Evolutionary conservation across 1,140 invertebrate species (phyloP).

Genomic region (Caenorhabditis tropicalis): DNA sequence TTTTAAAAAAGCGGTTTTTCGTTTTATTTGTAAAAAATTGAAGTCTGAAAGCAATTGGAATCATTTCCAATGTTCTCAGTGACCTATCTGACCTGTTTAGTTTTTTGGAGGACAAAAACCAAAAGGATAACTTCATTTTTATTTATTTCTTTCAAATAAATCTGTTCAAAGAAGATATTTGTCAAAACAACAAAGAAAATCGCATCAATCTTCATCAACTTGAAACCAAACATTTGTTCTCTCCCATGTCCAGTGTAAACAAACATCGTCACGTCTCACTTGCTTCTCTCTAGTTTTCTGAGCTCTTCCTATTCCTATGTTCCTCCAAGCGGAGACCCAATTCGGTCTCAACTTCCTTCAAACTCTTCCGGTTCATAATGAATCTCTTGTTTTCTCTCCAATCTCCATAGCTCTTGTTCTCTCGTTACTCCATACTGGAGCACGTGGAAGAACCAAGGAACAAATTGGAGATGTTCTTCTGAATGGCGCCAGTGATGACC

Average conservation of each 20-base stretch:
- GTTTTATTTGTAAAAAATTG: no score
- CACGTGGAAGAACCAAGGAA: slow-evolving; percentile 13
- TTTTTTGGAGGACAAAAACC: no score
- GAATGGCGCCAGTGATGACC: slow-evolving; percentile 34
- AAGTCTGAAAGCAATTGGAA: no score
- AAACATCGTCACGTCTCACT: not conserved
- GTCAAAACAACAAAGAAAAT: not conserved
- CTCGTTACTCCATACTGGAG: slow-evolving; percentile 43
- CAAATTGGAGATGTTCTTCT: slow-evolving; percentile 31
- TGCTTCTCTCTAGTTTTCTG: not conserved
- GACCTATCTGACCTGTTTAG: no score
- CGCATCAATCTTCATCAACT: not conserved
- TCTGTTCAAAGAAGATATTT: not conserved
- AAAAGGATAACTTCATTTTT: no score
- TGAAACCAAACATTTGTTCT: slow-evolving; percentile 21
- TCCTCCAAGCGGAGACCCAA: not conserved
- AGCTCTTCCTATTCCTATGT: not conserved
- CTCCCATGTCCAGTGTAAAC: not conserved
- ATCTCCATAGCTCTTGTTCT: slow-evolving; percentile 42
- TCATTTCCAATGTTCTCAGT: no score
- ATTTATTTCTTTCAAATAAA: not conserved
- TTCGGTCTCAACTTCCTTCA: slow-evolving; percentile 32
- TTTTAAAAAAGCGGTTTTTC: no score
- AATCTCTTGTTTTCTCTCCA: slow-evolving; percentile 48
- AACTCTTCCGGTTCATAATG: not conserved